phyloP scores from a whole-genome alignment of 2,113 vertebrate genomes.

The Bufo bufo region DNA sequence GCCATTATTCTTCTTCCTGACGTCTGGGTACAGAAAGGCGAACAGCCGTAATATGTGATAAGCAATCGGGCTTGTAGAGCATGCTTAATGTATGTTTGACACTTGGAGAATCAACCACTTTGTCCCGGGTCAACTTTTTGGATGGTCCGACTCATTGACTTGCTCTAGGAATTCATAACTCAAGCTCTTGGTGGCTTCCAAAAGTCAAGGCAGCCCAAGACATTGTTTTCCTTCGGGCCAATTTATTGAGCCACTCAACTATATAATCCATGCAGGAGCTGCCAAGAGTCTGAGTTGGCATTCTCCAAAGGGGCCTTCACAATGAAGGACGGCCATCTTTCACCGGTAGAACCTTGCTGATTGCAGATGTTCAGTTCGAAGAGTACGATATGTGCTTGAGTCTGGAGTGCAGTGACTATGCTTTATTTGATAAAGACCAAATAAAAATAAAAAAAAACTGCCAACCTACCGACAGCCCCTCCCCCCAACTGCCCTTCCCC shows the following conservation, averaged over 20 bases:
- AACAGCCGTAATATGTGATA: not conserved
- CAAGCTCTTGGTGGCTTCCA: not conserved
- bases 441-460: slow-evolving; percentile 38
- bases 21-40: not conserved
- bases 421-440: slow-evolving; percentile 40
- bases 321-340: not conserved
- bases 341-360: not conserved
- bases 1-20: not conserved
- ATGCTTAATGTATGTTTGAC: not conserved
- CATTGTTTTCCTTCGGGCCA: not conserved
- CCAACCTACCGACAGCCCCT: not conserved
- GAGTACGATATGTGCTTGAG: slow-evolving; percentile 26
- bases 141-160: not conserved
- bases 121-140: not conserved
- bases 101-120: not conserved
- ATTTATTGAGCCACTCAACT: not conserved
- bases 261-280: not conserved
- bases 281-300: not conserved
- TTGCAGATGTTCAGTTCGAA: not conserved
- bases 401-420: slow-evolving; percentile 55
- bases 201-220: not conserved
- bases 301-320: not conserved
- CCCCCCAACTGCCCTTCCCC: not conserved
- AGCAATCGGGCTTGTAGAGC: not conserved
- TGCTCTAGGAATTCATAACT: not conserved